Evolutionary conservation across 2,113 vertebrate genomes (phyloP), one percentile per base, ranked within the genome.

Genomic region (Thoracochromis brauschi): DNA sequence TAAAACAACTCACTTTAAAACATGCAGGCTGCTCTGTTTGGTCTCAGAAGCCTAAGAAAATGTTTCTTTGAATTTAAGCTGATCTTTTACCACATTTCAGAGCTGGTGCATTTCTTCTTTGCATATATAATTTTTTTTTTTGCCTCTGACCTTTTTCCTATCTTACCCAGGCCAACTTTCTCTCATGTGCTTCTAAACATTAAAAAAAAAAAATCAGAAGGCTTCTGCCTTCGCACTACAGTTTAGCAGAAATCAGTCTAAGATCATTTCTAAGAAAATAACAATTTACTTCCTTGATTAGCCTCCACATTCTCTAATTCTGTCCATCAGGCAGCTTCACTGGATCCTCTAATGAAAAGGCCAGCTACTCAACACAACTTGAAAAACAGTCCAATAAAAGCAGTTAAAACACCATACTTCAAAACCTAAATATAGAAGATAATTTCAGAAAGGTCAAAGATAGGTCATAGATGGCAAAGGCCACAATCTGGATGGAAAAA

Each of bases 251-350:
- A 93, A 78, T 45, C 3, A 24, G 13, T 26, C 17, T 21, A 14
- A 75, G 80, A 26, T 87, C 14, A 89, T 83, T 87, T 89, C n/a
- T 87, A 88, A 88, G 63, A 47, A 83, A 87, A 88, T 55, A 80
- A 78, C 45, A 65, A 88, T 54, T 81, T 38, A 57, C 55, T 83
- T 81, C 33, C 60, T 19, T 38, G 19, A 21, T 38, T 13, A 38
- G 33, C 60, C 60, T 13, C 60, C 33, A 65, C 29, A 31, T 51
- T 71, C 54, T 31, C 60, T 47, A n/a, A 35, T 57, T 33, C 51
- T 83, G 57, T 87, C 38, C 40, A 33, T 13, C 78, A 84, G 53
- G 84, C 81, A 81, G 80, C 79, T 16, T 29, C 29, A 45, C 51
- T 79, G 68, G 53, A 68, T 85, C 53, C 63, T 78, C 11, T 87